Conservation (phyloP, 2,888 invertebrate genomes). For the Schrankia costaestrigalis region DNA sequence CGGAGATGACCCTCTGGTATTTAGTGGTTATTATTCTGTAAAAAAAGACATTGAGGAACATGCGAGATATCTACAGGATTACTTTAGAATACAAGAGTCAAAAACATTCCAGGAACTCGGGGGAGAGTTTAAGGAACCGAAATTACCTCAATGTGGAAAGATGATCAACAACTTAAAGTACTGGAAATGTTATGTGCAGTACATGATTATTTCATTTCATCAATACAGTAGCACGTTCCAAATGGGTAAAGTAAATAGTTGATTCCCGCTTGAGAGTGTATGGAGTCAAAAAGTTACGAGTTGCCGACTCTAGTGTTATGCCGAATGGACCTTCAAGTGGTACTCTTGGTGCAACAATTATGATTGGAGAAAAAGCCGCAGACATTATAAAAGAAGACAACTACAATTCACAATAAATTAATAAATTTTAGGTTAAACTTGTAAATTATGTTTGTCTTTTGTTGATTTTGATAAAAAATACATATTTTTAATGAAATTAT, state of each 20-base stretch:
- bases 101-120: conserved; percentile 13
- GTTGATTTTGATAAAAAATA: too few species aligned
- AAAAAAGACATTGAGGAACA: conserved; percentile 18
- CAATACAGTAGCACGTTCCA: conserved; percentile 21
- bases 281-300: conserved; percentile 24
- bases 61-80: conserved; percentile 18
- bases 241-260: conserved; percentile 25
- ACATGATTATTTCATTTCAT: conserved; percentile 10
- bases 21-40: conserved; percentile 40
- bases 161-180: conserved; percentile 11
- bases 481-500: too few species aligned
- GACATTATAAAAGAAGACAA: conserved; percentile 27
- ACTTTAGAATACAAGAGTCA: conserved; percentile 12
- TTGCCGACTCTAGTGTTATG: conserved; percentile 52
- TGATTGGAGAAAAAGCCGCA: conserved; percentile 39
- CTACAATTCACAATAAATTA: too few species aligned
- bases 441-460: too few species aligned
- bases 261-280: conserved; percentile 18
- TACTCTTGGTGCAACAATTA: conserved; percentile 72
- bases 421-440: too few species aligned
- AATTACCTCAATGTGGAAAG: conserved; percentile 6
- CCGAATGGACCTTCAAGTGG: conserved; percentile 71
- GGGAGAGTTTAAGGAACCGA: conserved; percentile 14
- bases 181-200: conserved; percentile 19
- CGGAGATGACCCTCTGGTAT: conserved; percentile 37